Conservation (phyloP, 2,888 invertebrate species). For the Pterostichus niger region DNA sequence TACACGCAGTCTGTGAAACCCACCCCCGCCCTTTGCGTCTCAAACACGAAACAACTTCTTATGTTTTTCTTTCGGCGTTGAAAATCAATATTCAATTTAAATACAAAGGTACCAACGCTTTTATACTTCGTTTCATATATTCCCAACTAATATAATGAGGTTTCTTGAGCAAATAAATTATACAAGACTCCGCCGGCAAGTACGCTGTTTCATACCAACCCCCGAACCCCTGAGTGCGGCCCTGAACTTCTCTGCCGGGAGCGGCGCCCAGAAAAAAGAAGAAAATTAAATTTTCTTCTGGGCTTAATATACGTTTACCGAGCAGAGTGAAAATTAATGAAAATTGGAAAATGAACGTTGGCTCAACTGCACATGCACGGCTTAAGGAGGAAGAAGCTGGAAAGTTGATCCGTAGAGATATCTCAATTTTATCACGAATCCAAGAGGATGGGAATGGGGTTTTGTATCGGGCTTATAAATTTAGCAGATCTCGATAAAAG, state of each 20-base stretch:
- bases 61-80: constrained; percentile 57
- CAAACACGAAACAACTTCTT: constrained; percentile 25
- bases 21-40: not conserved
- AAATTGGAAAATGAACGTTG: constrained; percentile 66
- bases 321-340: constrained; percentile 66
- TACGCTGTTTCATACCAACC: constrained; percentile 2
- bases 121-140: constrained; percentile 65
- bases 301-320: constrained; percentile 66
- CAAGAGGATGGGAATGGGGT: not conserved
- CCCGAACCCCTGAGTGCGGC: constrained; percentile 2
- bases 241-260: constrained; percentile 21
- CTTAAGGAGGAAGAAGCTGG: constrained; percentile 10
- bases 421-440: not conserved
- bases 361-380: constrained; percentile 34
- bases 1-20: no score
- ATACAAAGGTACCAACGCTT: constrained; percentile 64
- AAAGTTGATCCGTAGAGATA: not conserved
- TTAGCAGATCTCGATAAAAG: no score
- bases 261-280: constrained; percentile 53
- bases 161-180: constrained; percentile 67
- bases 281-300: constrained; percentile 66
- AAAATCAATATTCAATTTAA: constrained; percentile 66
- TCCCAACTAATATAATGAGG: constrained; percentile 66
- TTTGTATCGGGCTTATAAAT: no score
- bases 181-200: constrained; percentile 64